phyloP scores from a whole-genome alignment of 2,113 vertebrate genomes.

The Oplegnathus fasciatus region DNA sequence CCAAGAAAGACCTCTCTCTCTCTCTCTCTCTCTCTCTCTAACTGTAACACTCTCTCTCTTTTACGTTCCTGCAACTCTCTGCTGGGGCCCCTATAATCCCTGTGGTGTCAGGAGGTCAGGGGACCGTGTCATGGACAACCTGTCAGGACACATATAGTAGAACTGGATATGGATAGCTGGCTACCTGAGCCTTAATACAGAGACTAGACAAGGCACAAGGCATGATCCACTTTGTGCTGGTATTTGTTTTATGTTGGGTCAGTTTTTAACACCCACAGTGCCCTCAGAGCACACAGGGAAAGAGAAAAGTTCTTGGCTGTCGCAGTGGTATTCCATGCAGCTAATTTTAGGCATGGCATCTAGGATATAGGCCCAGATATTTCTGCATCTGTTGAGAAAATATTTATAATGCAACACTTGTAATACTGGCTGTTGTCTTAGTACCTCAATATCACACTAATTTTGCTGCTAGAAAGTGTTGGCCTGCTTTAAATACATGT shows the following conservation, averaged over 20 bases:
- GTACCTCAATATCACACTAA: not conserved
- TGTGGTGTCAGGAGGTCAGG: slow-evolving; percentile 69
- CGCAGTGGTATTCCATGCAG: slow-evolving; percentile 41
- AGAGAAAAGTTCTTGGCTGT: not conserved
- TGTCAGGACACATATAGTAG: slow-evolving; percentile 42
- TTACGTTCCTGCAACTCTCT: slow-evolving; percentile 40
- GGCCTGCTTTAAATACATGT: not conserved
- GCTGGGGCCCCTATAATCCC: slow-evolving; percentile 72
- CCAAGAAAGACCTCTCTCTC: slow-evolving; percentile 38
- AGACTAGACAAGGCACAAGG: no score
- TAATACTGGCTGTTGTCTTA: slow-evolving; percentile 38
- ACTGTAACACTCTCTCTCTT: slow-evolving; percentile 43
- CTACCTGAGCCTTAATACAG: not conserved
- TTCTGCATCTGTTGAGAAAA: slow-evolving; percentile 63
- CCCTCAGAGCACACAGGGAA: not conserved
- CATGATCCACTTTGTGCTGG: slow-evolving; percentile 42
- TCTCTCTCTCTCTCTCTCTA: slow-evolving; percentile 24
- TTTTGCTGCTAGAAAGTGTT: slow-evolving; percentile 13
- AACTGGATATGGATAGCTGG: slow-evolving; percentile 35
- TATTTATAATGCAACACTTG: slow-evolving; percentile 39
- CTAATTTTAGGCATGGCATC: slow-evolving; percentile 42
- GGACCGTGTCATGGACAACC: slow-evolving; percentile 50
- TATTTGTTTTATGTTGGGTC: slow-evolving; percentile 54
- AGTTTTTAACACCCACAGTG: not conserved
- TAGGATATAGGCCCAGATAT: not conserved